Base-by-base conservation (phyloP, 2,113 vertebrate species). In the Hemicordylus capensis region DNA sequence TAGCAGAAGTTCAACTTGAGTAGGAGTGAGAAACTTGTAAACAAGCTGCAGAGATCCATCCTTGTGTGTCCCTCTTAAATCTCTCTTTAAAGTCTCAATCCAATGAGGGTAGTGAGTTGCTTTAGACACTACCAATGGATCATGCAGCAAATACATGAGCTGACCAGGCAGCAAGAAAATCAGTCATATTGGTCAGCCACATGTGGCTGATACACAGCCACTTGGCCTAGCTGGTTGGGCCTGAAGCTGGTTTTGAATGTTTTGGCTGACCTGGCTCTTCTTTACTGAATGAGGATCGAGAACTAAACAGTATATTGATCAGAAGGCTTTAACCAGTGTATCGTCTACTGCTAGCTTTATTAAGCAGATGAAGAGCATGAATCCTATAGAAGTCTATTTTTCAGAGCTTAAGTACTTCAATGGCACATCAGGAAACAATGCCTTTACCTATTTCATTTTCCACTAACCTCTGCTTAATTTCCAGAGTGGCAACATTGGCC, bases 1-100 rank as follows among this genome's bases (percentile, higher is more conserved):
- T 90, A 85, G 51, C 28, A 73, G 76, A 91, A 88, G 48, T 89
- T 91, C 89, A 70, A 86, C 44, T 88, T 85, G 46, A 88, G 26
- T 86, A 92, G 81, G 39, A 64, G 26, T 51, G 84, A 73, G 87
- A 87, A 94, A 89, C 51, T 80, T 88, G 51, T 74, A 28, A 26
- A 56, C 58, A 64, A 51, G 6, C 24, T 31, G 9, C 20, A 61
- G 91, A 74, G n/a, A 24, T 44, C 88, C 59, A 22, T 66, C 74
- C 3, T 39, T 74, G 73, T 34, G 11, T 64, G 56, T 64, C 76
- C 34, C 76, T 79, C 39, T 72, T 81, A 22, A 80, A 64, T 10
- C 11, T 31, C 8, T 44, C 44, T 80, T 66, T 51, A 14, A 66
- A 63, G 44, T 28, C 42, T 73, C 24, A 73, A 39, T 22, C 4